Evolutionary conservation across 2,797 vertebrate species (phyloP).

Genomic region (Zalophus californianus): DNA sequence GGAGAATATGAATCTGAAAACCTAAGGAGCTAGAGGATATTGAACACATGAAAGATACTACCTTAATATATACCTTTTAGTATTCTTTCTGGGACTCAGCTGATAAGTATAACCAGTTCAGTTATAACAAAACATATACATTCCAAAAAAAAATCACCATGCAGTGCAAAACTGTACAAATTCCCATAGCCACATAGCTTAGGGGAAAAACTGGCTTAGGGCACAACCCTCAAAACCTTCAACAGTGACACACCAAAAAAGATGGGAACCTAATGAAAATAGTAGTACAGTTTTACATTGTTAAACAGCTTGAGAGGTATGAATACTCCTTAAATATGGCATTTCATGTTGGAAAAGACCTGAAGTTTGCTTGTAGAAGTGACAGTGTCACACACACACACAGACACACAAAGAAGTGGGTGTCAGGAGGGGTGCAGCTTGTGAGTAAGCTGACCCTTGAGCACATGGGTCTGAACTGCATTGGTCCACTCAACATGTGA

Average conservation of each 20-base stretch:
- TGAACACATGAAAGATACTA: not conserved
- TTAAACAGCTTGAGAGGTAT: not conserved
- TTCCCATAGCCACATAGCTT: not conserved
- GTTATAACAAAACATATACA: constrained; percentile 33
- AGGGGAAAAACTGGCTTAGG: not conserved
- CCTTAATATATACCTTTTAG: not conserved
- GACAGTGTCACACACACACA: no score
- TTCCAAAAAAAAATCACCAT: not conserved
- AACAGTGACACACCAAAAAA: not conserved
- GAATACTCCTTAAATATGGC: not conserved
- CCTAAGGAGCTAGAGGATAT: not conserved
- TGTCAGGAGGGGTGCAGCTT: not conserved
- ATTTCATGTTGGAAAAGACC: constrained; percentile 19
- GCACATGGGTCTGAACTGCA: not conserved
- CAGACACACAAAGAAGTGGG: not conserved
- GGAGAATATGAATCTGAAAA: constrained; percentile 8
- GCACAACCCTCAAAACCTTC: not conserved
- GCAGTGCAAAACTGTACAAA: not conserved
- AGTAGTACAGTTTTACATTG: not conserved
- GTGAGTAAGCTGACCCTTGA: not conserved
- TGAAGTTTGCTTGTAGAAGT: not conserved
- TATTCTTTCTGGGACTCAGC: not conserved
- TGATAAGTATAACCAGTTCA: constrained; percentile 8
- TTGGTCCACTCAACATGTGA: not conserved
- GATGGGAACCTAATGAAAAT: not conserved